A percentile compares a stretch with the other conserved stretches of the same genome.
These are phyloP conservation scores for Protobothrops mucrosquamatus DNA, from an alignment of 2,113 vertebrate genomes.

Conservation along the genomic window DNA sequence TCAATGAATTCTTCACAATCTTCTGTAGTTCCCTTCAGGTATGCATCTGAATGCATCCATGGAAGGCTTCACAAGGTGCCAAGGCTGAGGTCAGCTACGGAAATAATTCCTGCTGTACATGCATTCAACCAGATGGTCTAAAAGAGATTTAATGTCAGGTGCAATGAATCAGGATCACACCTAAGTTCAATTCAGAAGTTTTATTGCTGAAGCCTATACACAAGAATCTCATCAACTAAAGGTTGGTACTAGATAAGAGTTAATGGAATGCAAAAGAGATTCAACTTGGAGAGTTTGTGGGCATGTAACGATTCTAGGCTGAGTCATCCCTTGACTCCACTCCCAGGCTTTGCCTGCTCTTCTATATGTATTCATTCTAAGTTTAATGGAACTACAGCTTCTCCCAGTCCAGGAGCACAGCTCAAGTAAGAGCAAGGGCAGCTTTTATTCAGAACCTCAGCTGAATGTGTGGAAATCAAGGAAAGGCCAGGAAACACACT, in stretches of 20 bases:
- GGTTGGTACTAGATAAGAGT: not conserved
- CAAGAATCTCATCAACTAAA: not conserved
- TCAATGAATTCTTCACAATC: not conserved
- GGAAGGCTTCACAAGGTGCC: not conserved
- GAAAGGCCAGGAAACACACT: not conserved
- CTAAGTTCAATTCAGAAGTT: not conserved
- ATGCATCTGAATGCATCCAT: not conserved
- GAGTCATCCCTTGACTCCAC: not conserved
- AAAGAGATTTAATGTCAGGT: not conserved
- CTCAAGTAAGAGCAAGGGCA: not conserved
- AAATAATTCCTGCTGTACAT: not conserved
- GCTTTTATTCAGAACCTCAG: not conserved
- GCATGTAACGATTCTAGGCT: not conserved
- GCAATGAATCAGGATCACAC: not conserved
- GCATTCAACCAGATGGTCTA: not conserved
- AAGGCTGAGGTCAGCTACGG: not conserved
- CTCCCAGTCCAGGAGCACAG: not conserved
- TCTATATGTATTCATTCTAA: not conserved
- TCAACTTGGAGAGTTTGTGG: not conserved
- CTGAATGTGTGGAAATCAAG: not conserved
- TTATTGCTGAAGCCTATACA: not conserved
- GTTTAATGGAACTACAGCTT: not conserved
- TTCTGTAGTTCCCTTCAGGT: not conserved
- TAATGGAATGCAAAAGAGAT: not conserved
- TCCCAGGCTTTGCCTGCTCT: not conserved